A percentile compares a stretch with the other conserved stretches of the same genome.
Evolutionary conservation across 2,797 vertebrate genomes (phyloP).

Genomic region (Crenichthys baileyi): DNA sequence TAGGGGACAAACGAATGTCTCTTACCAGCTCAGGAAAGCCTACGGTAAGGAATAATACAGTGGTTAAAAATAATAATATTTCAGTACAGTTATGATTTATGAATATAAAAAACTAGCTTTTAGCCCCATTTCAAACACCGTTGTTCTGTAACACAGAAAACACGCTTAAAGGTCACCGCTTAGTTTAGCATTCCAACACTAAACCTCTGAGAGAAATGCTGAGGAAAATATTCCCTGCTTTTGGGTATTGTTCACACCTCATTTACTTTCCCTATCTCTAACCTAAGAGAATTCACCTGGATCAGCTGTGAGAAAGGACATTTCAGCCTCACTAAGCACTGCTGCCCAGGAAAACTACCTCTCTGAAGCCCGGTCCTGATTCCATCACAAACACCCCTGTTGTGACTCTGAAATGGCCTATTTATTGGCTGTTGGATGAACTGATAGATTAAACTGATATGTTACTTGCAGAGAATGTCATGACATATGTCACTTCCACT

Average conservation of each 20-base stretch:
- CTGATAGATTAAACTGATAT: no score
- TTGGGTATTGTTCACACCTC: conserved; percentile 40
- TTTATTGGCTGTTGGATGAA: no score
- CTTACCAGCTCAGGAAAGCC: background rate
- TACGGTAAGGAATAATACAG: background rate
- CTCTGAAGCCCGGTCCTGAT: no score
- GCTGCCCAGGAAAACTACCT: background rate
- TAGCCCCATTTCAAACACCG: conserved; percentile 13
- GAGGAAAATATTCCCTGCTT: conserved; percentile 24
- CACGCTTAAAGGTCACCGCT: background rate
- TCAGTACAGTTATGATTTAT: background rate
- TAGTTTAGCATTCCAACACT: background rate
- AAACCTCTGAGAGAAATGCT: background rate
- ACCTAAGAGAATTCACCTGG: conserved; percentile 48
- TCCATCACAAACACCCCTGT: no score
- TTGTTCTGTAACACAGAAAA: conserved; percentile 27
- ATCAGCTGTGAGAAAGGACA: conserved; percentile 45
- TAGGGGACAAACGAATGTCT: background rate
- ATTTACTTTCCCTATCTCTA: conserved; percentile 42
- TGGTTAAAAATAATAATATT: background rate
- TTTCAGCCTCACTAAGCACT: conserved; percentile 47
- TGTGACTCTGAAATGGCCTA: no score
- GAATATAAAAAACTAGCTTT: background rate
- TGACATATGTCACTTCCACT: no score
- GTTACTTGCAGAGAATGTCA: no score